These are phyloP conservation scores for Carcina quercana DNA, from an alignment of 2,888 invertebrate species.

Conservation along the genomic window DNA sequence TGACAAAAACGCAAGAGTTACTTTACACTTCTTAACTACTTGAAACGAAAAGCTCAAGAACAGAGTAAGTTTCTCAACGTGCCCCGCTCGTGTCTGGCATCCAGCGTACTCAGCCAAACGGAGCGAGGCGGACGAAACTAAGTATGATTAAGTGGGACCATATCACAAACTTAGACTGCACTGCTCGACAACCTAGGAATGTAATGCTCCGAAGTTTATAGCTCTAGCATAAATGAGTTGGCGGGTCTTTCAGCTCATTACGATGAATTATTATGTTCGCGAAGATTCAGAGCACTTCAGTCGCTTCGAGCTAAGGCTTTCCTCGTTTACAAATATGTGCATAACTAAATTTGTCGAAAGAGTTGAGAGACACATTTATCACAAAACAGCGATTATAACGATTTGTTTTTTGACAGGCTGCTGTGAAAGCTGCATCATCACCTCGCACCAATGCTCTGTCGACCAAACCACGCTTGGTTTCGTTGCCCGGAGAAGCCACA, in stretches of 20 bases:
- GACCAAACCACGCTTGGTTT: slow-evolving; percentile 60
- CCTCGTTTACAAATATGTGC: no score
- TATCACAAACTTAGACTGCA: slow-evolving; percentile 32
- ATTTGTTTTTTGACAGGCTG: slow-evolving; percentile 46
- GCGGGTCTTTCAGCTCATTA: slow-evolving; percentile 21
- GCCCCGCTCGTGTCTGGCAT: slow-evolving; percentile 30
- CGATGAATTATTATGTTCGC: slow-evolving; percentile 21
- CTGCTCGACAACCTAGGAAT: slow-evolving; percentile 24
- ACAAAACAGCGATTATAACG: no score
- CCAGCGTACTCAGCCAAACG: slow-evolving; percentile 30
- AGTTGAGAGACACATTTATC: no score
- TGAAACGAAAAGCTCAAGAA: slow-evolving; percentile 30
- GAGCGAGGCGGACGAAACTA: slow-evolving; percentile 22
- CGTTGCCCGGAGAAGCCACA: slow-evolving; percentile 53
- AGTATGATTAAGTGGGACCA: slow-evolving; percentile 38
- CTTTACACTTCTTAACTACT: no score
- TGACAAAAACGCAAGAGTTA: no score
- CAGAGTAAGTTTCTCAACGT: slow-evolving; percentile 31
- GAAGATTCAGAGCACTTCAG: no score
- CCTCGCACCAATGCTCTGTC: slow-evolving; percentile 67
- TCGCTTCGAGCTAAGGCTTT: no score
- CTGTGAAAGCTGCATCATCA: slow-evolving; percentile 68
- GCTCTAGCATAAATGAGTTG: slow-evolving; percentile 24
- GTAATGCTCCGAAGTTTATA: slow-evolving; percentile 25
- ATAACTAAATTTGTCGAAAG: no score